A percentile compares a stretch with the other conserved stretches of the same genome.
phyloP scores from a whole-genome alignment of 1,140 invertebrate genomes.

The Drosophila insularis region DNA sequence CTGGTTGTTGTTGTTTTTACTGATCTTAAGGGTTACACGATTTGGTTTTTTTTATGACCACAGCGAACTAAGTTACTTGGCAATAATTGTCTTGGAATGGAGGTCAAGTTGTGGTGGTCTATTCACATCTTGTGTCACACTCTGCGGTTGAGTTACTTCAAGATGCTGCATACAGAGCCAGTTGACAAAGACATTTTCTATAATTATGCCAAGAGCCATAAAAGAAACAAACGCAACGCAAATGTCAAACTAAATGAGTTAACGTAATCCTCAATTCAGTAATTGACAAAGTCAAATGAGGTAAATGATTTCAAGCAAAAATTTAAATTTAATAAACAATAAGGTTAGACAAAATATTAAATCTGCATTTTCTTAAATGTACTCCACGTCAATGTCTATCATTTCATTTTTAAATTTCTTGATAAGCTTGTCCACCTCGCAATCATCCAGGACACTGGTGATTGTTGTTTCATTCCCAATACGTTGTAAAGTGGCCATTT shows the following conservation, averaged over 20 bases:
- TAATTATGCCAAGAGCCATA: constrained; percentile 43
- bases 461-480: constrained; percentile 92
- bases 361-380: constrained; percentile 86
- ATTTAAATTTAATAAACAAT: no score
- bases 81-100: constrained; percentile 66
- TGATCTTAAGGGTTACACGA: constrained; percentile 47
- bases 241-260: constrained; percentile 30
- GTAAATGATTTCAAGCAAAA: background rate
- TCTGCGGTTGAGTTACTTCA: constrained; percentile 13
- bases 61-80: constrained; percentile 40
- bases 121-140: constrained; percentile 58
- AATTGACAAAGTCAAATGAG: constrained; percentile 7
- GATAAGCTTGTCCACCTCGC: constrained; percentile 94
- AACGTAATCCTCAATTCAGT: background rate
- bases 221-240: constrained; percentile 9
- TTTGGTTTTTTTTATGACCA: constrained; percentile 50
- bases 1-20: constrained; percentile 26
- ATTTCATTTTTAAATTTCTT: constrained; percentile 91
- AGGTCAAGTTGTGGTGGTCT: constrained; percentile 74
- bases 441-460: constrained; percentile 90
- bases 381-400: constrained; percentile 90
- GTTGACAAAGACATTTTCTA: constrained; percentile 45
- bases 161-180: constrained; percentile 18
- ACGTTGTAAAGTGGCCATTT: constrained; percentile 94
- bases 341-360: constrained; percentile 10